Evolutionary conservation across 2,888 invertebrate genomes (phyloP).

Genomic region (Latrodectus elegans): DNA sequence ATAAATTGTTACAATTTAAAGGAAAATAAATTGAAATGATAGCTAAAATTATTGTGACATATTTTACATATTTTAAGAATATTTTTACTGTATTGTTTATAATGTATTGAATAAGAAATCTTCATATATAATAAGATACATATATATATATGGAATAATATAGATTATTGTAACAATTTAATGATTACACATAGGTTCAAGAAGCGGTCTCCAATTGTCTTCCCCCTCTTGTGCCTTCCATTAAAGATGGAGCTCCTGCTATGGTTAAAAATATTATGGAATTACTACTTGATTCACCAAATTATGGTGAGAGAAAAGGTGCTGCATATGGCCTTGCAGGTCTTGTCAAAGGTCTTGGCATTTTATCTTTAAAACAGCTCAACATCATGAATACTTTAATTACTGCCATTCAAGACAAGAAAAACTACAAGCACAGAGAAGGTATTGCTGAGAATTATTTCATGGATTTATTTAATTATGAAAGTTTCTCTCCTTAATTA

Average conservation of each 20-base stretch:
- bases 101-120: too few relatives aligned
- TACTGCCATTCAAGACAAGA: slow-evolving; percentile 96
- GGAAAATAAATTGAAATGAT: too few relatives aligned
- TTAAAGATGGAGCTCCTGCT: slow-evolving; percentile 91
- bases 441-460: slow-evolving; percentile 77
- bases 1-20: too few relatives aligned
- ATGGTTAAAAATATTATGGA: slow-evolving; percentile 90
- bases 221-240: slow-evolving; percentile 92
- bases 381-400: slow-evolving; percentile 96
- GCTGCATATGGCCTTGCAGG: slow-evolving; percentile 99
- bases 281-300: slow-evolving; percentile 90
- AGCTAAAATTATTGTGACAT: too few relatives aligned
- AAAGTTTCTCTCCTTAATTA: background rate
- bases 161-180: background rate
- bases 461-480: slow-evolving; percentile 3
- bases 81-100: background rate
- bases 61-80: background rate
- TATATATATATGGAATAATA: too few relatives aligned
- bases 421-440: slow-evolving; percentile 94
- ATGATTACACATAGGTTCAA: slow-evolving; percentile 83
- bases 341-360: slow-evolving; percentile 95
- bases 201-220: slow-evolving; percentile 97
- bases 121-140: too few relatives aligned
- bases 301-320: slow-evolving; percentile 93
- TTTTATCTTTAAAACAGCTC: slow-evolving; percentile 93